Evolutionary conservation across 2,888 invertebrate genomes (phyloP).

Genomic region (Argyresthia goedartella): DNA sequence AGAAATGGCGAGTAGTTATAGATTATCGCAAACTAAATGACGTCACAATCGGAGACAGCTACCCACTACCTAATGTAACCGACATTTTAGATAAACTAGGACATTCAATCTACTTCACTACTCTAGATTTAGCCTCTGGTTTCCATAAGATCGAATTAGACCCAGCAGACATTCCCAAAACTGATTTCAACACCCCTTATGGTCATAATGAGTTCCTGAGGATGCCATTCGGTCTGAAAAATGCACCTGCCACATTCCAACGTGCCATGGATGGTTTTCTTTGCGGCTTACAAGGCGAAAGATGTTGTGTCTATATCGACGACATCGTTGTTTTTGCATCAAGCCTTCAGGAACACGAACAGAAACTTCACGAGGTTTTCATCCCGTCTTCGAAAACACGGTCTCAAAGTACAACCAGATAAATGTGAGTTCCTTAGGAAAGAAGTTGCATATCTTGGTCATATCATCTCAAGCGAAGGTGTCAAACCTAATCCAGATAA

Average conservation of each 20-base stretch:
- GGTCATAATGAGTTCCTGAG: background rate
- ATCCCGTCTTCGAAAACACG: too few relatives aligned
- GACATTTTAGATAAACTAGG: background rate
- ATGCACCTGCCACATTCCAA: background rate
- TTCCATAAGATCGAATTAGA: background rate
- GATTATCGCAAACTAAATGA: too few relatives aligned
- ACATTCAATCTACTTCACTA: too few relatives aligned
- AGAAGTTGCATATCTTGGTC: constrained; percentile 1
- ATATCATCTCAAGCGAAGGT: background rate
- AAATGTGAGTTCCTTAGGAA: background rate
- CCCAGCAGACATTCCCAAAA: background rate
- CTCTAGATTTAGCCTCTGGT: background rate
- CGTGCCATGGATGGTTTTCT: background rate
- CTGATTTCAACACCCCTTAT: background rate
- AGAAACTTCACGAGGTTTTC: too few relatives aligned
- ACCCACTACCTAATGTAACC: constrained; percentile 6
- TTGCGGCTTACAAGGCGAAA: background rate
- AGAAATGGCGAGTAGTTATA: too few relatives aligned
- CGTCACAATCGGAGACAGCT: constrained; percentile 5
- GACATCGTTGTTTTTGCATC: too few relatives aligned
- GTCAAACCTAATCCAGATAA: too few relatives aligned
- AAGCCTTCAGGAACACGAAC: too few relatives aligned
- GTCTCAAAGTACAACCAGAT: background rate
- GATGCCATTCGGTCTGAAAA: too few relatives aligned
- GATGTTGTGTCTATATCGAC: background rate